A percentile compares a stretch with the other conserved stretches of the same genome.
phyloP scores from a whole-genome alignment of 2,797 vertebrate species.

The Macrochelys suwanniensis region DNA sequence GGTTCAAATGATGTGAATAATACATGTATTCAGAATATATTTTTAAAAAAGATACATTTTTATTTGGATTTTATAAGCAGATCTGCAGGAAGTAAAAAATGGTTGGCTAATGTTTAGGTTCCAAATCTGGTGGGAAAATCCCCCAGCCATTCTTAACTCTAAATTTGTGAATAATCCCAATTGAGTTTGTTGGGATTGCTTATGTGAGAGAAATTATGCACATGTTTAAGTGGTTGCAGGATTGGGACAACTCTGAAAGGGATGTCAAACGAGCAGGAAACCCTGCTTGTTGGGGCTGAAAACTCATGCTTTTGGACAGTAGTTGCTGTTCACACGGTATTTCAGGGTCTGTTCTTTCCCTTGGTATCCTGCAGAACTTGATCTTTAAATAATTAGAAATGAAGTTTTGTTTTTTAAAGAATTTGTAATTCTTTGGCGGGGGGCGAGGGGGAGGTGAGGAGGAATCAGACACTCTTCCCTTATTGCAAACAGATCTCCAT shows the following conservation, averaged over 20 bases:
- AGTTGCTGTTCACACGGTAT: neutral
- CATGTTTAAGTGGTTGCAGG: neutral
- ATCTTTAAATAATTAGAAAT: neutral
- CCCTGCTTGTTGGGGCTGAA: neutral
- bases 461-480: neutral
- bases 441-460: neutral
- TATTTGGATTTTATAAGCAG: neutral
- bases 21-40: neutral
- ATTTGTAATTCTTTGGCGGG: neutral
- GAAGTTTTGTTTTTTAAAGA: neutral
- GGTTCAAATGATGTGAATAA: no score
- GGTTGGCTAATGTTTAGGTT: neutral
- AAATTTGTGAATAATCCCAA: neutral
- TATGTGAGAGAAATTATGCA: neutral
- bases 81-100: no score
- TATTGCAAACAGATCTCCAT: neutral
- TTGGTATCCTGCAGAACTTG: neutral
- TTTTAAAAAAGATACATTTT: neutral
- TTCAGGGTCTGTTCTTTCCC: neutral
- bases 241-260: neutral
- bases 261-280: accelerated
- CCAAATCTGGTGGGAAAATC: neutral
- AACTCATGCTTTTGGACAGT: neutral
- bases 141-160: neutral
- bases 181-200: neutral